Evolutionary conservation across 2,113 vertebrate species (phyloP).

Genomic region (Oryzias curvinotus): DNA sequence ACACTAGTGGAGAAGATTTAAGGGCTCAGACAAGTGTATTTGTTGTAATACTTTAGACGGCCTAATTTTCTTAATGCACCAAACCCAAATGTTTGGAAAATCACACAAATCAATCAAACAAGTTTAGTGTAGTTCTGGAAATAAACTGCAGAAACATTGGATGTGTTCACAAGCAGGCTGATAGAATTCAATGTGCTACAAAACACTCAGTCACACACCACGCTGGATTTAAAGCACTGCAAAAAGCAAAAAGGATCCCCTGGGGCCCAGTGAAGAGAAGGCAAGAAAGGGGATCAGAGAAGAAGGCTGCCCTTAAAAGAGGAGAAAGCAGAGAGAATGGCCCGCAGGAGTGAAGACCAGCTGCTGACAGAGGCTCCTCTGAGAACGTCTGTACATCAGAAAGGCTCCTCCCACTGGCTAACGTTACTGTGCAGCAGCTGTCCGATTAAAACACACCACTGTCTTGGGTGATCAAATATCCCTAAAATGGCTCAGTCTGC

Average conservation of each 20-base stretch:
- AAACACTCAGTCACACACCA: constrained; percentile 19
- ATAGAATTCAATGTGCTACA: neutral
- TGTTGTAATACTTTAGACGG: neutral
- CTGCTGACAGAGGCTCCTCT: constrained; percentile 57
- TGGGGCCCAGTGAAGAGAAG: constrained; percentile 13
- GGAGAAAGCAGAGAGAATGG: constrained; percentile 34
- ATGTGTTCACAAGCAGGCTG: neutral
- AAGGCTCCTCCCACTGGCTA: constrained; percentile 53
- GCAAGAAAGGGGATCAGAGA: constrained; percentile 22
- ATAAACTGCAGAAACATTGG: constrained; percentile 1
- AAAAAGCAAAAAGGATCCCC: constrained; percentile 23
- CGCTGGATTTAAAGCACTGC: constrained; percentile 30
- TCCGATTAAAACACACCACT: constrained; percentile 32
- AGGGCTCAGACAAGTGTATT: neutral
- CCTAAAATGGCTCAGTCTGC: constrained; percentile 4
- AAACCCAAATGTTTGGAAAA: too few species aligned
- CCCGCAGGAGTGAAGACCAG: constrained; percentile 59
- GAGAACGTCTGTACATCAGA: constrained; percentile 54
- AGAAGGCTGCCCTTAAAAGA: constrained; percentile 36
- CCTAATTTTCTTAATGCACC: too few species aligned
- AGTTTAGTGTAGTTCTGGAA: neutral
- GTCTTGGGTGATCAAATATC: constrained; percentile 18
- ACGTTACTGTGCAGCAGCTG: constrained; percentile 57
- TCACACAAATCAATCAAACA: too few species aligned
- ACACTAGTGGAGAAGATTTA: too few species aligned